Percentiles rank a stretch among this genome's conserved stretches.
Evolutionary conservation across 2,797 vertebrate genomes (phyloP).

Genomic region (Anniella stebbinsi): DNA sequence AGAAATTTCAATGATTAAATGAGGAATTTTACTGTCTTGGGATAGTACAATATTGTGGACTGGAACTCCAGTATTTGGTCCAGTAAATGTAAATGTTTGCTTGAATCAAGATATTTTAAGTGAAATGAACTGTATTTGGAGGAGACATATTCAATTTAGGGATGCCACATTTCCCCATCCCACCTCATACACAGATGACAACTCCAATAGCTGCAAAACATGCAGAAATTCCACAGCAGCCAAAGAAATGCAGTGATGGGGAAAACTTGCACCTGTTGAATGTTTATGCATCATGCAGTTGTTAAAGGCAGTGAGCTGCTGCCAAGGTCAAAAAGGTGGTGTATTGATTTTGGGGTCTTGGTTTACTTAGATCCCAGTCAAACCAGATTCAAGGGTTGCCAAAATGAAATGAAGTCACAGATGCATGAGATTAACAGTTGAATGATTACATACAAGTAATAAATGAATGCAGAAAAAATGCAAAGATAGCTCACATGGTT

Average conservation of each 20-base stretch:
- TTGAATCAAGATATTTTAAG: not conserved
- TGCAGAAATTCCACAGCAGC: not conserved
- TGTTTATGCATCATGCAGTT: not conserved
- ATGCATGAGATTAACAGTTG: no score
- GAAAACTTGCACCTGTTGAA: not conserved
- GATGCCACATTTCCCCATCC: fast-evolving
- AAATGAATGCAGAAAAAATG: no score
- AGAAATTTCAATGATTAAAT: not conserved
- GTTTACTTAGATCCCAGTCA: no score
- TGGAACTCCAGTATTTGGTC: not conserved
- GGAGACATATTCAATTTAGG: not conserved
- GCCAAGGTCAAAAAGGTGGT: not conserved
- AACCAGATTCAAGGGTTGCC: no score
- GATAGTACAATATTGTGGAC: not conserved
- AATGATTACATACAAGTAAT: no score
- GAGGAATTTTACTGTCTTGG: not conserved
- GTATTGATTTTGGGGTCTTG: no score
- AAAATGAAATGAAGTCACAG: no score
- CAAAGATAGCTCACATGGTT: no score
- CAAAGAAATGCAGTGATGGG: not conserved
- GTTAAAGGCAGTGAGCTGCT: not conserved
- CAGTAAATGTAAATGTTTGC: not conserved
- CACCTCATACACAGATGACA: no score
- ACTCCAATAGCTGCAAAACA: not conserved
- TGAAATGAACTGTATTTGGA: conserved; percentile 13